phyloP scores from a whole-genome alignment of 2,797 vertebrate genomes.

The Antrozous pallidus region DNA sequence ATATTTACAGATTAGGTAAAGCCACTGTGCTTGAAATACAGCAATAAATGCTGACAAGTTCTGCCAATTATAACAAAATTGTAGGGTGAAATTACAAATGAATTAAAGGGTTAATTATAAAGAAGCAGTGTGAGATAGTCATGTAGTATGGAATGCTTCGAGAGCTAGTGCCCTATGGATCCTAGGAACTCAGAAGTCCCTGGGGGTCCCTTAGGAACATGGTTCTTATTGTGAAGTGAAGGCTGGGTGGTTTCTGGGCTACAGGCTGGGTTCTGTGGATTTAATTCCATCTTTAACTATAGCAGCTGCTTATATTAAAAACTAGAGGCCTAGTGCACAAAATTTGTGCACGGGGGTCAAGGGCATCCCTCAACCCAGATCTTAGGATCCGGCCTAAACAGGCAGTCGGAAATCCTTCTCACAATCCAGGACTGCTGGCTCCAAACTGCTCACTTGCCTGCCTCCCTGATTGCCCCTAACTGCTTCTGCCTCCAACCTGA shows the following conservation, averaged over 20 bases:
- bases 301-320: not conserved
- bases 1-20: not conserved
- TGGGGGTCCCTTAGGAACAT: accelerated
- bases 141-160: not conserved
- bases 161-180: not conserved
- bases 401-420: no score
- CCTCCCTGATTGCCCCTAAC: no score
- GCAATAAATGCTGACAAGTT: not conserved
- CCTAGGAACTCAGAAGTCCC: no score
- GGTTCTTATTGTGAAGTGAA: not conserved
- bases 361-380: no score
- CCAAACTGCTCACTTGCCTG: no score
- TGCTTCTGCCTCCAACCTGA: no score
- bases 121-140: not conserved
- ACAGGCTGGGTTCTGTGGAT: not conserved
- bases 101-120: not conserved
- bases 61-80: not conserved
- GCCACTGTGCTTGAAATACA: not conserved
- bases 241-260: not conserved
- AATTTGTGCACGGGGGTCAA: no score
- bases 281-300: not conserved
- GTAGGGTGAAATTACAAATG: not conserved
- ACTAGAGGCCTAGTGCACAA: no score
- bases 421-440: no score
- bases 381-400: no score